These are phyloP conservation scores for Guaruba guarouba DNA, from an alignment of 2,113 vertebrate genomes.

Conservation along the genomic window DNA sequence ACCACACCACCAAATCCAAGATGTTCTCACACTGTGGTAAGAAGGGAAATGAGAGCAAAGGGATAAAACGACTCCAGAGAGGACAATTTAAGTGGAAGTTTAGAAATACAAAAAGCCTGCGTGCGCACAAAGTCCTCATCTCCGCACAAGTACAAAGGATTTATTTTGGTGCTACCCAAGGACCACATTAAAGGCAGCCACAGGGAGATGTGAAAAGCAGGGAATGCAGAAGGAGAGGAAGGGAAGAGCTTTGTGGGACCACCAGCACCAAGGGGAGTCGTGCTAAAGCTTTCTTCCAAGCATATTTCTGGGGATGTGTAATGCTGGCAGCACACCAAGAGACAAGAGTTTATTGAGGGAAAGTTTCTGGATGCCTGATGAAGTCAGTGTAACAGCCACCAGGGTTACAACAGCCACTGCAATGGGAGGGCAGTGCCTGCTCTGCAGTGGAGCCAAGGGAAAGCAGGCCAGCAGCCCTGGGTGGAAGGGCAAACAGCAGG, in stretches of 20 bases:
- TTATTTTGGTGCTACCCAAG: slow-evolving; percentile 20
- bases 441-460: background rate
- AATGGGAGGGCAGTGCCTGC: background rate
- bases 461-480: background rate
- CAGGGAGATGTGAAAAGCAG: background rate
- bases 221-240: background rate
- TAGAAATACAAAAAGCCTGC: background rate
- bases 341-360: slow-evolving; percentile 17
- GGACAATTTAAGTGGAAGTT: background rate
- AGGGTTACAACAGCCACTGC: background rate
- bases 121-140: background rate
- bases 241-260: background rate
- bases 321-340: slow-evolving; percentile 8
- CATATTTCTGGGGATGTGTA: slow-evolving; percentile 45
- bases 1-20: background rate
- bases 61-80: background rate
- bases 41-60: background rate
- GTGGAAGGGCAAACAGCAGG: background rate
- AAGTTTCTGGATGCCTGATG: background rate
- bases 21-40: background rate
- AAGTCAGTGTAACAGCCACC: background rate
- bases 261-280: background rate
- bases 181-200: slow-evolving; percentile 16
- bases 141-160: background rate
- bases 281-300: background rate